Evolutionary conservation across 2,888 invertebrate species (phyloP).

Genomic region (Laothoe populi): DNA sequence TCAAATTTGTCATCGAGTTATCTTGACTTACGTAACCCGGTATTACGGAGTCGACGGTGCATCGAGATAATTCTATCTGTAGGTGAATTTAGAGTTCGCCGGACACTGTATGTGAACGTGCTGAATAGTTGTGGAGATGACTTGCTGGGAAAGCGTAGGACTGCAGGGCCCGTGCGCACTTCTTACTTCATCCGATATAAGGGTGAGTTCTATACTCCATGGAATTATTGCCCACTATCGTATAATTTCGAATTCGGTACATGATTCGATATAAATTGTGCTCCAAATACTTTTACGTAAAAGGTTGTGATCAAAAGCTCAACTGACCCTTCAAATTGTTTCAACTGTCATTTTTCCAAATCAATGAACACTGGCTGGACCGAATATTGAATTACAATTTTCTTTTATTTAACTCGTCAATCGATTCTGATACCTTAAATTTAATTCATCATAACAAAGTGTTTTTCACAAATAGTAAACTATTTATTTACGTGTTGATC

Average conservation of each 20-base stretch:
- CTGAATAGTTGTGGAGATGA: constrained; percentile 67
- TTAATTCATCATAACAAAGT: constrained; percentile 3
- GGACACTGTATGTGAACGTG: constrained; percentile 50
- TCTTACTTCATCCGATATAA: constrained; percentile 76
- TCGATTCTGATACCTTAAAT: background rate
- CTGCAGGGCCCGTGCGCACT: constrained; percentile 82
- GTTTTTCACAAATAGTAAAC: constrained; percentile 6
- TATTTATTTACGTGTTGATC: constrained; percentile 21
- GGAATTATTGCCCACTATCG: background rate
- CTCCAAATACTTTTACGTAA: constrained; percentile 4
- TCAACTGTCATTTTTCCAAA: constrained; percentile 39
- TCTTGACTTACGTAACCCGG: constrained; percentile 70
- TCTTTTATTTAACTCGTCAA: background rate
- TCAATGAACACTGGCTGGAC: background rate
- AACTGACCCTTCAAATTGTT: constrained; percentile 35
- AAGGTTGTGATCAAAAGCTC: constrained; percentile 22
- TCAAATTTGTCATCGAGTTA: constrained; percentile 45
- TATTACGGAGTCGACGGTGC: constrained; percentile 64
- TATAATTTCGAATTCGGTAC: background rate
- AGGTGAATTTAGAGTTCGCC: constrained; percentile 38
- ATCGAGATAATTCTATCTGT: constrained; percentile 52
- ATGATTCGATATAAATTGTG: background rate
- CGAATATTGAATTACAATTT: background rate
- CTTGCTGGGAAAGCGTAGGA: constrained; percentile 84
- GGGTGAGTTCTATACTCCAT: constrained; percentile 69